Base-by-base conservation (phyloP, 2,113 vertebrate species). In the Labeo rohita region DNA sequence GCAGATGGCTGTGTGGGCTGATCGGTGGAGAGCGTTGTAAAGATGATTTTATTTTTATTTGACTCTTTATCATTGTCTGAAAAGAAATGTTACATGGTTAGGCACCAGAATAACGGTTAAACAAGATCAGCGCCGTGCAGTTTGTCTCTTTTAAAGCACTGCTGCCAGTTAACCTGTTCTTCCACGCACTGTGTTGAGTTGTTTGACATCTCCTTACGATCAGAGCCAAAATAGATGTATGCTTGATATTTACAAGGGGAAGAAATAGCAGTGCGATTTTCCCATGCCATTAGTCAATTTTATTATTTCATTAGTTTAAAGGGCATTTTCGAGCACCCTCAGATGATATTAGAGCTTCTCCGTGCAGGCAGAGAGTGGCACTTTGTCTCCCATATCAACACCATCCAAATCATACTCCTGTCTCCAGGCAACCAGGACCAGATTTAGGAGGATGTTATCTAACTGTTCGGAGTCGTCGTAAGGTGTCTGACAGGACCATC, bases 341-440 rank as follows among this genome's bases (percentile, higher is more conserved):
- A 86, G 83, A 84, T 88, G 88, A 83, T 88, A 89, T 87, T 78
- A 83, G 85, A 83, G 84, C 84, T 85, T 52, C 87, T 88, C 73
- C 80, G 54, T 73, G 84, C 63, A 86, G 83, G 18, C 52, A 78
- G 50, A 16, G 72, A 72, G 61, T 83, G 54, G 65, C 39, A 39
- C 86, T 88, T 86, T 86, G 79, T 70, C 56, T 70, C 63, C 8
- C 59, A 50, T 70, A 85, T 84, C 84, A 87, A 80, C 89, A 84
- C 73, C 85, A 88, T 84, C 85, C 83, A 90, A 74, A 63, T 72
- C 86, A 45, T 68, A 72, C 83, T 81, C 23, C 84, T 28, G 93
- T 92, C 90, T 93, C 92, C 88, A 94, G 89, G 89, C 92, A 94
- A 93, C 92, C 82, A 73, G 70, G 87, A 88, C 70, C 87, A 87